phyloP scores from a whole-genome alignment of 2,888 invertebrate species.

The Hoplodrina ambigua region DNA sequence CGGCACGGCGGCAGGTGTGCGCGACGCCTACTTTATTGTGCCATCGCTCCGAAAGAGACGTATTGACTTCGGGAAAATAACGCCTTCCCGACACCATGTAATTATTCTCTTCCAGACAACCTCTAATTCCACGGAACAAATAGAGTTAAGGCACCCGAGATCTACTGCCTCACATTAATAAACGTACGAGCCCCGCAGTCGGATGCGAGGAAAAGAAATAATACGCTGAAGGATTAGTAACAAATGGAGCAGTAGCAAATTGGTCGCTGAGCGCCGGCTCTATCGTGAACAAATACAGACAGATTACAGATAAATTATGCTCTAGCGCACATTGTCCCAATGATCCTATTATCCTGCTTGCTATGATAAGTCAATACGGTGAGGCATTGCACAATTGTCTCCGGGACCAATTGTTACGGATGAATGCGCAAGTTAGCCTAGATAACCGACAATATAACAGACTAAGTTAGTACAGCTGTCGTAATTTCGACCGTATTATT shows the following conservation, averaged over 20 bases:
- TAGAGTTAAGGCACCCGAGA: slow-evolving; percentile 59
- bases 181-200: slow-evolving; percentile 58
- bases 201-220: slow-evolving; percentile 66
- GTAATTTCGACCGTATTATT: neutral
- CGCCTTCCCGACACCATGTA: slow-evolving; percentile 58
- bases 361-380: slow-evolving; percentile 69
- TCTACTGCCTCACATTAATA: slow-evolving; percentile 66
- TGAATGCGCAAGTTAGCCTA: slow-evolving; percentile 44
- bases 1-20: slow-evolving; percentile 76
- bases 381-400: slow-evolving; percentile 66
- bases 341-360: slow-evolving; percentile 72
- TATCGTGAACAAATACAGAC: slow-evolving; percentile 65
- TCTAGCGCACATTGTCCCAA: slow-evolving; percentile 67
- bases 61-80: slow-evolving; percentile 71
- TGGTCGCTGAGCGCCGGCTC: slow-evolving; percentile 61
- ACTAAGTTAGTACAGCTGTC: slow-evolving; percentile 19
- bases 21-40: slow-evolving; percentile 75
- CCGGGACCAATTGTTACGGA: slow-evolving; percentile 57
- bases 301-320: slow-evolving; percentile 73
- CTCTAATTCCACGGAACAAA: slow-evolving; percentile 64
- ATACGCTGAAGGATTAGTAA: slow-evolving; percentile 70
- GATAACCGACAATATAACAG: slow-evolving; percentile 20
- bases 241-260: slow-evolving; percentile 71
- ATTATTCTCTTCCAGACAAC: slow-evolving; percentile 68
- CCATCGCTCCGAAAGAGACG: slow-evolving; percentile 67